These are phyloP conservation scores for Idaea dimidiata DNA, from an alignment of 2,888 invertebrate species.

Conservation along the genomic window DNA sequence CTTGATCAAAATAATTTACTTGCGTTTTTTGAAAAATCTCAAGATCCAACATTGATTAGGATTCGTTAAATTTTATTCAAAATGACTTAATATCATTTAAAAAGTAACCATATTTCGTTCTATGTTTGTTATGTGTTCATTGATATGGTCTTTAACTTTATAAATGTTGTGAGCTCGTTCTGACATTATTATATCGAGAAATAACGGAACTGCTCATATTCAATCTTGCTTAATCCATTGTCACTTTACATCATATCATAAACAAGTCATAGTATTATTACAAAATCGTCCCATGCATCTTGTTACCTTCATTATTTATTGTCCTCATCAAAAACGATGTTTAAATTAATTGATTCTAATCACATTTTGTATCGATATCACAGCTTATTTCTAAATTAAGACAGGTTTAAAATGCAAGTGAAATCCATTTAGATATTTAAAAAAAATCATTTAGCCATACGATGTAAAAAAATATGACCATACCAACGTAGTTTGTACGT, in stretches of 20 bases:
- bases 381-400: constrained; percentile 15
- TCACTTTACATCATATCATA: not conserved
- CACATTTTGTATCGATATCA: constrained; percentile 54
- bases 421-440: not conserved
- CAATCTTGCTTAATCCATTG: not conserved
- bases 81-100: too few relatives aligned
- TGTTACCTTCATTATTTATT: constrained; percentile 30
- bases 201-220: too few relatives aligned
- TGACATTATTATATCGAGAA: too few relatives aligned
- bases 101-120: too few relatives aligned
- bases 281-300: not conserved
- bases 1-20: too few relatives aligned
- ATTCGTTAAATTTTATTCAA: too few relatives aligned
- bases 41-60: too few relatives aligned
- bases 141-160: too few relatives aligned
- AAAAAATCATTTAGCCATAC: not conserved
- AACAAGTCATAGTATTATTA: not conserved
- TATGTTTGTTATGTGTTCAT: too few relatives aligned
- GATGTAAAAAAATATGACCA: not conserved
- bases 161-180: too few relatives aligned
- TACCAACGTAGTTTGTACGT: not conserved
- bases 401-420: not conserved
- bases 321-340: constrained; percentile 32
- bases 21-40: too few relatives aligned
- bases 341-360: constrained; percentile 52